Percentiles rank a stretch among this genome's conserved stretches.
phyloP scores from a whole-genome alignment of 1,140 invertebrate species.

The Zaprionus camerounensis region DNA sequence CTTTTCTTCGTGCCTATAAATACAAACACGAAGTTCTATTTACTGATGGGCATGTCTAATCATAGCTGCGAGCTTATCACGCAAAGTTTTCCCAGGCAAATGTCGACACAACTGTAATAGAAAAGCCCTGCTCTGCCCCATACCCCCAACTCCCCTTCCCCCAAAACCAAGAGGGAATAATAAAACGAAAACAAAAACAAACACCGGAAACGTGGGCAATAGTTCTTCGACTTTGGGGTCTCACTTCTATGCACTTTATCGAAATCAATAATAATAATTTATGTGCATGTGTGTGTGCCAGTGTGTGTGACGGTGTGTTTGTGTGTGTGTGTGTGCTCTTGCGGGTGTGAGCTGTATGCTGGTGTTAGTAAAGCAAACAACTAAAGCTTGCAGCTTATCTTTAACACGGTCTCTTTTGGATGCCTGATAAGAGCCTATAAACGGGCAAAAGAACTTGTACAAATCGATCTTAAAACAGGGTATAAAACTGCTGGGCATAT shows the following conservation, averaged over 20 bases:
- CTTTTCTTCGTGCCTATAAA: constrained; percentile 24
- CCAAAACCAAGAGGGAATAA: background rate
- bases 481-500: background rate
- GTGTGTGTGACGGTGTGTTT: constrained; percentile 8
- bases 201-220: constrained; percentile 78
- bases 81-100: constrained; percentile 47
- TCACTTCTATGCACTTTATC: constrained; percentile 66
- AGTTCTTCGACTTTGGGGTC: constrained; percentile 47
- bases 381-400: constrained; percentile 69
- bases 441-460: constrained; percentile 21
- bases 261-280: constrained; percentile 74
- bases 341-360: background rate
- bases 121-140: constrained; percentile 8
- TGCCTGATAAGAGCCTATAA: constrained; percentile 53
- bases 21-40: constrained; percentile 37
- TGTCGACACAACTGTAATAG: constrained; percentile 59
- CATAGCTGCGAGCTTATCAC: constrained; percentile 50
- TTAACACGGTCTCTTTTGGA: constrained; percentile 48
- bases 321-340: constrained; percentile 1
- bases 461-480: constrained; percentile 43
- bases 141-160: background rate
- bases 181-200: constrained; percentile 39
- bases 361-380: constrained; percentile 41
- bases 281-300: constrained; percentile 48
- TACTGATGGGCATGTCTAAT: constrained; percentile 42